These are phyloP conservation scores for Ictidomys tridecemlineatus DNA, from an alignment of 2,113 vertebrate genomes.

Conservation along the genomic window DNA sequence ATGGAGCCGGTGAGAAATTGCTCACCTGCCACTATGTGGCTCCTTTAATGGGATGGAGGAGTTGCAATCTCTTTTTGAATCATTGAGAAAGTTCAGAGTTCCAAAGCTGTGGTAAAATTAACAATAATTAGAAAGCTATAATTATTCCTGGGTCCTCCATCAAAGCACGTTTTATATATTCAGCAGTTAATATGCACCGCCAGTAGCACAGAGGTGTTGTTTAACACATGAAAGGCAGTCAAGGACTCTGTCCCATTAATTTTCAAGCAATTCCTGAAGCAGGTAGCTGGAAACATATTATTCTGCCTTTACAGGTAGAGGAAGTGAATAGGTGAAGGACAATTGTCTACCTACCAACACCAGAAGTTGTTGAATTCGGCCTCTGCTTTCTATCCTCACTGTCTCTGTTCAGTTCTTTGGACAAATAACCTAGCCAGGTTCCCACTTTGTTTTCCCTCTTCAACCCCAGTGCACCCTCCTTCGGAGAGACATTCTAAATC, in stretches of 20 bases:
- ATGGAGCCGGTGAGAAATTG: conserved; percentile 31
- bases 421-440: not conserved
- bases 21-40: not conserved
- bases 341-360: not conserved
- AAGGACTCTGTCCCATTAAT: conserved; percentile 61
- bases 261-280: conserved; percentile 60
- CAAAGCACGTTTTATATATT: conserved; percentile 60
- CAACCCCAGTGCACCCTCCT: not conserved
- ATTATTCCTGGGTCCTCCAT: conserved; percentile 68
- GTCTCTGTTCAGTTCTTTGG: not conserved
- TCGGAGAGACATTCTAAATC: not conserved
- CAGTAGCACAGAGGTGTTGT: conserved; percentile 28
- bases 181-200: conserved; percentile 51
- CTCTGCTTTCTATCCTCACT: not conserved
- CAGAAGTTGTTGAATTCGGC: not conserved
- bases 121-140: conserved; percentile 77
- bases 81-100: conserved; percentile 76
- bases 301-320: conserved; percentile 47
- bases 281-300: conserved; percentile 44
- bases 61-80: conserved; percentile 57
- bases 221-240: conserved; percentile 63
- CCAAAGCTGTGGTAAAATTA: conserved; percentile 77
- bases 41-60: not conserved
- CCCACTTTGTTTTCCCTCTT: not conserved
- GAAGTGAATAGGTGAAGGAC: not conserved